Conservation (phyloP, 2,888 invertebrate species). For the Cantharis rufa region DNA sequence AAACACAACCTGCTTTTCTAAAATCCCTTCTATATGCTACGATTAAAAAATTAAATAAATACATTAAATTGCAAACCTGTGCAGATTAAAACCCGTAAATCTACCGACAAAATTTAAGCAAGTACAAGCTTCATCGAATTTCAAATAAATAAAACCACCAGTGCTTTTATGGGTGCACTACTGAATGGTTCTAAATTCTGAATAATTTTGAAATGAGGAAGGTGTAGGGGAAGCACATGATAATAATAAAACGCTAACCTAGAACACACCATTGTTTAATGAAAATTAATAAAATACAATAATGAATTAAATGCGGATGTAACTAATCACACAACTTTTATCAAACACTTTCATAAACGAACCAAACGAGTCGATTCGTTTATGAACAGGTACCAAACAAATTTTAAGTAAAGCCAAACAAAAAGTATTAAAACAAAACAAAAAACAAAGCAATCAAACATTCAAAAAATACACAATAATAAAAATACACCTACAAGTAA, state of each 20-base stretch:
- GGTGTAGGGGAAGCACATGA: neutral
- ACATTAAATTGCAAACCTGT: too few species aligned
- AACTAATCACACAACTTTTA: constrained; percentile 53
- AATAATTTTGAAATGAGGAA: neutral
- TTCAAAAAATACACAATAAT: constrained; percentile 55
- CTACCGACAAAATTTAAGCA: too few species aligned
- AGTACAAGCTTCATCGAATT: too few species aligned
- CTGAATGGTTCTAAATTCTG: too few species aligned
- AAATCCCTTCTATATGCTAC: too few species aligned
- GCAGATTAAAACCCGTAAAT: too few species aligned
- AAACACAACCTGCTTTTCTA: too few species aligned
- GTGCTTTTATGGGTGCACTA: too few species aligned
- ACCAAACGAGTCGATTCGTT: neutral
- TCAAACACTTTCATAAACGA: constrained; percentile 4
- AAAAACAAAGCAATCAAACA: neutral
- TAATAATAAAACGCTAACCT: constrained; percentile 17
- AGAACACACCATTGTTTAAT: constrained; percentile 75
- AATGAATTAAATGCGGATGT: constrained; percentile 69
- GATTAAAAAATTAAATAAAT: too few species aligned
- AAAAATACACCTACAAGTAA: constrained; percentile 42
- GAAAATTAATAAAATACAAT: constrained; percentile 70
- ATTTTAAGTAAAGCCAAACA: neutral
- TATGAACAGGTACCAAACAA: neutral
- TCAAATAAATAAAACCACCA: too few species aligned
- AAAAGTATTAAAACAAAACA: neutral